Percentiles rank a stretch among this genome's conserved stretches.
phyloP scores from a whole-genome alignment of 30 jellyfish, hydroid and myxozoan species.

The Aurelia coerulea region DNA sequence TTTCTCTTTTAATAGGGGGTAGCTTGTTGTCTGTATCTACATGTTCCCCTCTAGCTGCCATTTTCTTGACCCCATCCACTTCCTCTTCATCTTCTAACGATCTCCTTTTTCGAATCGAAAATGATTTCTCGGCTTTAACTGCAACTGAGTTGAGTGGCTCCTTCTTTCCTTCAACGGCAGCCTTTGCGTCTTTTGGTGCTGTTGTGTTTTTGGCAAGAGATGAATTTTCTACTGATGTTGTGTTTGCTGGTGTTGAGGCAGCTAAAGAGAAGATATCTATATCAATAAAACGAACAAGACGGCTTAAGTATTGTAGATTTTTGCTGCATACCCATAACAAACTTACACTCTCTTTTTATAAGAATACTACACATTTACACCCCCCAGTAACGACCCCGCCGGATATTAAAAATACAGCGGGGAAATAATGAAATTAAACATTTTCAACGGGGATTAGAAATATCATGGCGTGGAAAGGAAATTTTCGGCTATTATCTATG shows the following conservation, averaged over 20 bases:
- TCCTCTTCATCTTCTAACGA: slow-evolving; percentile 58
- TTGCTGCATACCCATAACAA: too few relatives aligned
- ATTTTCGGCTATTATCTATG: too few relatives aligned
- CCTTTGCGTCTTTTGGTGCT: slow-evolving; percentile 5
- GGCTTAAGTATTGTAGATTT: too few relatives aligned
- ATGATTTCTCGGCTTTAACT: slow-evolving; percentile 34
- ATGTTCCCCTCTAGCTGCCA: slow-evolving; percentile 78
- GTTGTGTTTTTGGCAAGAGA: background rate
- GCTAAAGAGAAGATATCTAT: too few relatives aligned
- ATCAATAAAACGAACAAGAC: too few relatives aligned
- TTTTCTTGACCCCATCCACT: slow-evolving; percentile 66
- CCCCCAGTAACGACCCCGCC: too few relatives aligned
- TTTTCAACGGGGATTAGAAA: too few relatives aligned
- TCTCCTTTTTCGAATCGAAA: slow-evolving; percentile 57
- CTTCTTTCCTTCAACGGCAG: background rate
- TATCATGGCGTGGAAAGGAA: too few relatives aligned
- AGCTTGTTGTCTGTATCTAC: background rate
- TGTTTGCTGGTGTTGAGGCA: slow-evolving; percentile 9
- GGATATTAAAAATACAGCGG: too few relatives aligned
- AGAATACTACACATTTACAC: too few relatives aligned
- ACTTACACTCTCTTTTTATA: too few relatives aligned
- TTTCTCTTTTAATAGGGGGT: slow-evolving; percentile 31
- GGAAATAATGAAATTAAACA: too few relatives aligned
- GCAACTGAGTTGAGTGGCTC: slow-evolving; percentile 18
- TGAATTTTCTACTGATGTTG: background rate